A percentile compares a stretch with the other conserved stretches of the same genome.
These are phyloP conservation scores for Spilogale gracilis DNA, from an alignment of 2,113 vertebrate genomes.

Conservation along the genomic window DNA sequence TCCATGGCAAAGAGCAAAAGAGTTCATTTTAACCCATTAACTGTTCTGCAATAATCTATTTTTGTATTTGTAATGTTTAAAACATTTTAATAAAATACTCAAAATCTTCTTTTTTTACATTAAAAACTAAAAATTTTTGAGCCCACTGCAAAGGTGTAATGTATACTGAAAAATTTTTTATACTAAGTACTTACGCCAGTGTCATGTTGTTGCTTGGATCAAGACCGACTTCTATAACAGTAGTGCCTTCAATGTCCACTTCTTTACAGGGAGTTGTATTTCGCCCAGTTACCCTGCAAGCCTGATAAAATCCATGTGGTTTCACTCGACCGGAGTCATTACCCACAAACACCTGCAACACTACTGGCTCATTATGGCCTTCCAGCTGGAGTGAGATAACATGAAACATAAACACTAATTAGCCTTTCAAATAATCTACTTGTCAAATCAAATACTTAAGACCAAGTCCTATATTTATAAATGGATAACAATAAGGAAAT, in stretches of 20 bases:
- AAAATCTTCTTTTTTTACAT: conserved; percentile 35
- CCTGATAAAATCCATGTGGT: conserved; percentile 99
- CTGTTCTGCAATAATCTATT: conserved; percentile 41
- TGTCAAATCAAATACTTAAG: conserved; percentile 46
- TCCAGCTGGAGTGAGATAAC: conserved; percentile 92
- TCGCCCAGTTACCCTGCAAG: conserved; percentile 96
- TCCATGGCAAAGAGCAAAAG: neutral
- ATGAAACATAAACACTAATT: neutral
- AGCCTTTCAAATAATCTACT: conserved; percentile 47
- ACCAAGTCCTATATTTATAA: conserved; percentile 40
- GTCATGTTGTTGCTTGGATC: conserved; percentile 98
- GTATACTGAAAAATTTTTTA: conserved; percentile 83
- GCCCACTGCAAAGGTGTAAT: neutral
- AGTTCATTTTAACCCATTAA: conserved; percentile 49
- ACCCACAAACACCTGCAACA: conserved; percentile 97
- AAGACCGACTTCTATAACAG: conserved; percentile 97
- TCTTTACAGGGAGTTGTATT: conserved; percentile 99
- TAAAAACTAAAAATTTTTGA: conserved; percentile 26
- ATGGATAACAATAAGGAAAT: conserved; percentile 47
- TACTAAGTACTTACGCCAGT: conserved; percentile 93
- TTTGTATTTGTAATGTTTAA: conserved; percentile 52
- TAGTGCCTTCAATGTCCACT: conserved; percentile 97
- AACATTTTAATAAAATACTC: conserved; percentile 46
- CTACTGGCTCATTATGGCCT: conserved; percentile 95
- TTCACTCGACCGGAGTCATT: conserved; percentile 97